These are phyloP conservation scores for Paragorgia papillata DNA, from an alignment of 92 coral and sea anemone species.

Conservation along the genomic window DNA sequence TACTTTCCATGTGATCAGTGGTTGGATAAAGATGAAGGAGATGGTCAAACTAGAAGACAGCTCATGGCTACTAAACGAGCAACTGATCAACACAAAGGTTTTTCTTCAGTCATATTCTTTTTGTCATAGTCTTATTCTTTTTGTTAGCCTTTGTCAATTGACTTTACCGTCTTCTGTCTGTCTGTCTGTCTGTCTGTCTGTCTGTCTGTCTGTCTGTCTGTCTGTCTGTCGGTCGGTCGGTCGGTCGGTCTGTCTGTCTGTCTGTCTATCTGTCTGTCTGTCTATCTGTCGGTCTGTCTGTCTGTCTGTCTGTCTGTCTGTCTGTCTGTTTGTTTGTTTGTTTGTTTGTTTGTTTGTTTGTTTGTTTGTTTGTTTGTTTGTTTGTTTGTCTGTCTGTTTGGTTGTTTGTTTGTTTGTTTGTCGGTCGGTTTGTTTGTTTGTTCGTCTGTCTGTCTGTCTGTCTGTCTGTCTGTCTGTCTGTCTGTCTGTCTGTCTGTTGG, in stretches of 20 bases:
- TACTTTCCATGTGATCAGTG: constrained; percentile 91
- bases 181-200: constrained; percentile 1
- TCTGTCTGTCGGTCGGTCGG: not conserved
- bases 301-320: not conserved
- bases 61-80: constrained; percentile 76
- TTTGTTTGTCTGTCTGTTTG: not conserved
- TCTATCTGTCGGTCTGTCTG: not conserved
- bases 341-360: too few relatives aligned
- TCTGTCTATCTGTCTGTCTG: too few relatives aligned
- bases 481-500: not conserved
- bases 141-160: too few relatives aligned
- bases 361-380: not conserved
- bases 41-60: constrained; percentile 72
- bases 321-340: too few relatives aligned
- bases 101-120: too few relatives aligned
- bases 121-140: too few relatives aligned
- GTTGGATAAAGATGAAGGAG: constrained; percentile 96
- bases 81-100: constrained; percentile 74
- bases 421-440: not conserved
- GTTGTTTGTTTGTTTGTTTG: not conserved
- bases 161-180: too few relatives aligned
- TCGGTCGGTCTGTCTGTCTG: not conserved
- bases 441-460: not conserved
- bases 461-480: not conserved
- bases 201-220: not conserved